Evolutionary conservation across 2,797 vertebrate genomes (phyloP).

Genomic region (Ficedula albicollis): DNA sequence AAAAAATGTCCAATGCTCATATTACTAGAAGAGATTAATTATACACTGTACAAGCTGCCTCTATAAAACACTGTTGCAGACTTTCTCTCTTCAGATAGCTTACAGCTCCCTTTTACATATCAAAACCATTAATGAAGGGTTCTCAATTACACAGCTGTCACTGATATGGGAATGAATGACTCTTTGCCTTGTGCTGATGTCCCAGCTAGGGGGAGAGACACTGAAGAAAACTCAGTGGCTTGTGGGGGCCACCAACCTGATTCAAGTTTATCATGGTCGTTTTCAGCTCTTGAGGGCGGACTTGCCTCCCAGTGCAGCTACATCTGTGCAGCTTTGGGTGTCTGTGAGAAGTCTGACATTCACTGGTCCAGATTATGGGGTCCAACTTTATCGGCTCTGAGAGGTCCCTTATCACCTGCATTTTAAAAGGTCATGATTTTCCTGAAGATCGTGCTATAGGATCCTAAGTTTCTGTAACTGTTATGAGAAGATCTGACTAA

Average conservation of each 20-base stretch:
- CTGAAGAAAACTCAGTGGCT: background rate
- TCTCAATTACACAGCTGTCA: background rate
- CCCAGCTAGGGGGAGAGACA: background rate
- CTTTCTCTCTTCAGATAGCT: background rate
- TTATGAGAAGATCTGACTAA: background rate
- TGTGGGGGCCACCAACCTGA: background rate
- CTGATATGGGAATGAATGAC: background rate
- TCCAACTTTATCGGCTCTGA: background rate
- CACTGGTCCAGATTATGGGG: background rate
- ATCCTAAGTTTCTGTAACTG: background rate
- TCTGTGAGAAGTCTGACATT: background rate
- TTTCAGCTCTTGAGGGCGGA: background rate
- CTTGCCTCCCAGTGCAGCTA: background rate
- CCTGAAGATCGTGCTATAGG: background rate
- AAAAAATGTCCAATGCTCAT: background rate
- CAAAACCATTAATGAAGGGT: background rate
- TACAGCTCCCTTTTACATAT: background rate
- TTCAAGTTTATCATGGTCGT: background rate
- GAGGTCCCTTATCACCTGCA: background rate
- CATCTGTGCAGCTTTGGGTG: background rate
- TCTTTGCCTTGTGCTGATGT: background rate
- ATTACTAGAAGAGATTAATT: constrained; percentile 7
- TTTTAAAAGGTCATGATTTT: background rate
- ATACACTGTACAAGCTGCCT: background rate
- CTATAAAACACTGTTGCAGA: background rate